These are phyloP conservation scores for Lasius platythorax DNA, from an alignment of 2,888 invertebrate species.

Conservation along the genomic window DNA sequence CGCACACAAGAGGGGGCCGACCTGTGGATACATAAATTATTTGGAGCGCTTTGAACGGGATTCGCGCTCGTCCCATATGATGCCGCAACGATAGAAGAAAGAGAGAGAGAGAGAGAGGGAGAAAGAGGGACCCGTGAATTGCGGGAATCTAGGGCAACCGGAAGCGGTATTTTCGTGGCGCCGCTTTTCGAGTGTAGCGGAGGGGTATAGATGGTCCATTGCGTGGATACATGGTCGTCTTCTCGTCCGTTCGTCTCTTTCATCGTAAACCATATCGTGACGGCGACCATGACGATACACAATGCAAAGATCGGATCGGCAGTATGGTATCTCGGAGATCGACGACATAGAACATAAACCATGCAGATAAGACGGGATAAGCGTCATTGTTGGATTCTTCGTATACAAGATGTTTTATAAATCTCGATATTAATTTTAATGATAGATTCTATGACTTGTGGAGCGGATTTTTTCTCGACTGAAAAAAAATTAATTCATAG, in stretches of 20 bases:
- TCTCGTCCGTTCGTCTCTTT: conserved; percentile 27
- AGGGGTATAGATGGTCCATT: conserved; percentile 58
- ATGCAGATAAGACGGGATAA: background rate
- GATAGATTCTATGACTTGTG: background rate
- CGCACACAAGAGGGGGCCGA: conserved; percentile 57
- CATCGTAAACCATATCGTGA: background rate
- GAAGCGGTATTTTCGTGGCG: conserved; percentile 76
- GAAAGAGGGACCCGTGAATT: conserved; percentile 68
- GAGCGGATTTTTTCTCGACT: background rate
- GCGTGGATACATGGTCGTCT: conserved; percentile 54
- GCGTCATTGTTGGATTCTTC: background rate
- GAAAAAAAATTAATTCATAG: background rate
- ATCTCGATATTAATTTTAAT: background rate
- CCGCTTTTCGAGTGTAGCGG: conserved; percentile 68
- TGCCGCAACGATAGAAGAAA: conserved; percentile 60
- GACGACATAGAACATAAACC: background rate
- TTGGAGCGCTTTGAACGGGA: conserved; percentile 75
- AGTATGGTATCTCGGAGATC: background rate
- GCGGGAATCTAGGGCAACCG: conserved; percentile 77
- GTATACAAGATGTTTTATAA: background rate
- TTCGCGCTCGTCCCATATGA: conserved; percentile 66
- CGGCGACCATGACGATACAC: background rate
- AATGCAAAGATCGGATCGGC: background rate
- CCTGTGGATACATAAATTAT: conserved; percentile 74
- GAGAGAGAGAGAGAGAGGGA: conserved; percentile 65